phyloP scores from a whole-genome alignment of 1,140 invertebrate species.

The Metopolophium dirhodum region DNA sequence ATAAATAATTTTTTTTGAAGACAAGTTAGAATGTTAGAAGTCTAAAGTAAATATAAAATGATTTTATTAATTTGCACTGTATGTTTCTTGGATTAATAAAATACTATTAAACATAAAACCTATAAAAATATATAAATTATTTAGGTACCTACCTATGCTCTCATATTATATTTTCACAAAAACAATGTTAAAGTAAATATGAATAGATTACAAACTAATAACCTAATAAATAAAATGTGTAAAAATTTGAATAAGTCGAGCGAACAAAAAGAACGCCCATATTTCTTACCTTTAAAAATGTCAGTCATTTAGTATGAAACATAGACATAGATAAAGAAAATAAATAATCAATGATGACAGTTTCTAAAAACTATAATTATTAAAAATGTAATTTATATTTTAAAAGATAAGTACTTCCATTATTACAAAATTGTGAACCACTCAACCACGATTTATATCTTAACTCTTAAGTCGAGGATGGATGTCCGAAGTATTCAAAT shows the following conservation, averaged over 20 bases:
- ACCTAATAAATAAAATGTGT: background rate
- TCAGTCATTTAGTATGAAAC: slow-evolving; percentile 41
- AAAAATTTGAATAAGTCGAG: background rate
- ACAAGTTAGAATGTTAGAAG: background rate
- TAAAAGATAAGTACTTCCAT: no score
- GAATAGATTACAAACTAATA: background rate
- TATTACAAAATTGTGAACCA: no score
- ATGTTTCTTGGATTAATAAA: background rate
- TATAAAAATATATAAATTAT: no score
- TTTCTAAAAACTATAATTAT: background rate
- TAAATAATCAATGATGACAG: background rate
- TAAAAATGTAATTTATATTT: no score
- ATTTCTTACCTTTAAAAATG: slow-evolving; percentile 46
- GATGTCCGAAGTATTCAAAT: no score
- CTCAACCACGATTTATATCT: no score
- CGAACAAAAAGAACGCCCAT: slow-evolving; percentile 10
- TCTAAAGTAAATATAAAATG: background rate
- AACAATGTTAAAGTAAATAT: background rate
- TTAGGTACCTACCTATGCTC: no score
- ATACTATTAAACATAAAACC: background rate
- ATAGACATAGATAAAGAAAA: background rate
- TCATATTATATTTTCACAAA: background rate
- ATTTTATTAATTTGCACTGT: background rate
- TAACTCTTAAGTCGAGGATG: no score
- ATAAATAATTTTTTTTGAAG: background rate